Evolutionary conservation across 2,888 invertebrate species (phyloP), one percentile per base, ranked within the genome.

Genomic region (Tiphia femorata): DNA sequence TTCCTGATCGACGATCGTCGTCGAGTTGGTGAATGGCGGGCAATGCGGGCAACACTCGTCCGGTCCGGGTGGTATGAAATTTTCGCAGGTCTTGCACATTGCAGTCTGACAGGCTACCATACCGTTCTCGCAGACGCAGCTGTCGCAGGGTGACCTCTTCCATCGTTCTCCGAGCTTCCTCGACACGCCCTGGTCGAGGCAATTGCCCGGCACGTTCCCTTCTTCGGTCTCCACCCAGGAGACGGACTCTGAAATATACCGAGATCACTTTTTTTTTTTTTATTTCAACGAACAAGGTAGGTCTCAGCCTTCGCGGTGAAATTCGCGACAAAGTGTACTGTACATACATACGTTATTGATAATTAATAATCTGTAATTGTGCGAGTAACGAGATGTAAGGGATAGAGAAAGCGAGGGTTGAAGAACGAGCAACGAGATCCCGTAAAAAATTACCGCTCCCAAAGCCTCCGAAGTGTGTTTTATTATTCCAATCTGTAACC

Each of bases 1-100:
- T 4, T 42, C 49, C 10, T 75, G 10, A 3, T 53, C 54, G 29
- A 14, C 25, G 6, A 52, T 25, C 3, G 61, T 58, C 1, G 25
- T 51, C 1, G 19, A 35, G 51, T 68, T 68, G 16, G 35, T 42
- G 14, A 40, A 44, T 8, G 49, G 38, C 3, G 75, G 69, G 47
- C 80, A 80, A 17, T 72, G 78, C 8, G 77, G 77, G 52, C 80
- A 80, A 54, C 80, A 80, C 51, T 79, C 77, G 50, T 78, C 80
- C 6, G 75, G 70, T 27, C 66, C 50, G 4, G 69, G 57, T 5
- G 75, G 72, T 20, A 69, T 67, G 3, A 74, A 51, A 19, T 67
- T 72, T n/a, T 77, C 78, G 51, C 82, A 82, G 52, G 72, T 72
- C 50, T 78, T 78, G 67, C 80, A 80, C 80, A 80, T 79, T 10